Evolutionary conservation across 2,797 vertebrate genomes (phyloP).

Genomic region (Antrozous pallidus): DNA sequence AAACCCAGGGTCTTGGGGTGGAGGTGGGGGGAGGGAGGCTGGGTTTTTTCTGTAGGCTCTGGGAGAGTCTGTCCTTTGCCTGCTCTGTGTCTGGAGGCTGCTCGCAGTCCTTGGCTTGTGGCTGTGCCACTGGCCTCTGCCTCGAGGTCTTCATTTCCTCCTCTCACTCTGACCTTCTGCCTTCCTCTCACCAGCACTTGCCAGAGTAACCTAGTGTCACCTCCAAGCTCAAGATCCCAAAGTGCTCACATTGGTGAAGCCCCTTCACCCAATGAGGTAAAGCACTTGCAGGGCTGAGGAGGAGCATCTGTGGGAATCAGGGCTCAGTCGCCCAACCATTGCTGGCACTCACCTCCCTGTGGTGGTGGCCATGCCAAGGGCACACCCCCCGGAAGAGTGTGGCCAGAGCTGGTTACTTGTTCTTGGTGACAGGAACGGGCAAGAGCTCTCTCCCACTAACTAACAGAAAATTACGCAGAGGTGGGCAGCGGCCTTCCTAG

Average conservation of each 20-base stretch:
- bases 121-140: background rate
- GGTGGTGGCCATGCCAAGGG: accelerated
- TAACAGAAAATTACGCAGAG: background rate
- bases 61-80: background rate
- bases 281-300: background rate
- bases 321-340: background rate
- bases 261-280: background rate
- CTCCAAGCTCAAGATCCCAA: background rate
- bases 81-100: background rate
- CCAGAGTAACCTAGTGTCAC: accelerated
- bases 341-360: background rate
- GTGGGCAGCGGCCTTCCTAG: background rate
- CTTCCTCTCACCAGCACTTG: background rate
- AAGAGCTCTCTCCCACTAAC: background rate
- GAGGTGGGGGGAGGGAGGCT: background rate
- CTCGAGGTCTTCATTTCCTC: background rate
- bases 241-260: background rate
- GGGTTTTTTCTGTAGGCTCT: background rate
- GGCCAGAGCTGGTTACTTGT: background rate
- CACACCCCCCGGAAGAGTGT: accelerated
- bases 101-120: background rate
- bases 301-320: background rate
- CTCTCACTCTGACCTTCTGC: background rate
- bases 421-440: background rate
- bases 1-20: background rate